phyloP scores from a whole-genome alignment of 1,140 invertebrate genomes.

The Glossosoma conforme region DNA sequence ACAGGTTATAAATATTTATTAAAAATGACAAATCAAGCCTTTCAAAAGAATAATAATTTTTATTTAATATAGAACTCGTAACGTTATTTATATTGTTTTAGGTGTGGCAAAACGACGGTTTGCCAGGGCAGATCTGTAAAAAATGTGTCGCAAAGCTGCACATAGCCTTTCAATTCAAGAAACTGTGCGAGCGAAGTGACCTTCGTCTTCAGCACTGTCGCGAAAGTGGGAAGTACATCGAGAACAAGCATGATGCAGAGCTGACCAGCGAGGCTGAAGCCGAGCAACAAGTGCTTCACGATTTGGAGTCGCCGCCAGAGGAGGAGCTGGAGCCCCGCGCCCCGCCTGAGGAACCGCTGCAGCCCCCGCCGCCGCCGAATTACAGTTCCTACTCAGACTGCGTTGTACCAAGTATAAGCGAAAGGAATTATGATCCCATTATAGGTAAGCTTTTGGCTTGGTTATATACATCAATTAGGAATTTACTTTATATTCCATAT shows the following conservation, averaged over 20 bases:
- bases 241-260: slow-evolving; percentile 15
- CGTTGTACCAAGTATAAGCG: slow-evolving; percentile 7
- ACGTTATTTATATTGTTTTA: slow-evolving; percentile 26
- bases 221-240: slow-evolving; percentile 20
- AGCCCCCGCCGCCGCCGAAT: neutral
- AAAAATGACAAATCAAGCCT: slow-evolving; percentile 2
- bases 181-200: slow-evolving; percentile 42
- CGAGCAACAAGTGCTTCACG: slow-evolving; percentile 5
- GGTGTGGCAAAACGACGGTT: slow-evolving; percentile 46
- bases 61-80: neutral
- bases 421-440: slow-evolving; percentile 21
- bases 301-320: neutral
- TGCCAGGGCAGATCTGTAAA: slow-evolving; percentile 43
- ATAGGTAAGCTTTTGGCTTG: too few relatives aligned
- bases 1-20: slow-evolving; percentile 34
- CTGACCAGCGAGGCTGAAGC: slow-evolving; percentile 14
- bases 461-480: too few relatives aligned
- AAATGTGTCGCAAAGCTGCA: slow-evolving; percentile 44
- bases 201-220: slow-evolving; percentile 37
- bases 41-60: neutral
- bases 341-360: too few relatives aligned
- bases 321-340: neutral
- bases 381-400: slow-evolving; percentile 4
- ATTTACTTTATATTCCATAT: too few relatives aligned
- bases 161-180: slow-evolving; percentile 45